Evolutionary conservation across 2,888 invertebrate genomes (phyloP), one percentile per base, ranked within the genome.

Genomic region (Ephialtes manifestator): DNA sequence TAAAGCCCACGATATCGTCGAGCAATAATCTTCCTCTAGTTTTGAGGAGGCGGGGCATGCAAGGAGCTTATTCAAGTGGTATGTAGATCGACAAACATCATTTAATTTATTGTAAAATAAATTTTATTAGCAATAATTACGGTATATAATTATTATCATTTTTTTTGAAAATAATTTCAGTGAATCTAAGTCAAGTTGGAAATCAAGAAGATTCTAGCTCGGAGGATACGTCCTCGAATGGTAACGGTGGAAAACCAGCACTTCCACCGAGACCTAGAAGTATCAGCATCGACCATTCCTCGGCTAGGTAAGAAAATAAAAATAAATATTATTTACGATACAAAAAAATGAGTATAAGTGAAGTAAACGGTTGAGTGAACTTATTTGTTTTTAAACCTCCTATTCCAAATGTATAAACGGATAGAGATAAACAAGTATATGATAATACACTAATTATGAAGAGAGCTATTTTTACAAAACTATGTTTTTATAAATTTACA

Each of bases 181-280:
- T 96, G 93, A 96, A 96, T 94, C 95, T 97, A 88, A 95, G 96
- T 89, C 95, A 96, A 86, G 95, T 95, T n/a, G 96, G 95, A 13
- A 94, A 94, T 87, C 96, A 97, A 88, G 97, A 97, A 93, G 97
- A 97, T 94, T 97, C 97, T 70, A 97, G 97, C 89, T 97, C 97
- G 0, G 97, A 97, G 92, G 97, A 97, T 89, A 94, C 95, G 7
- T 95, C 94, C 18, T 93, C 94, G 28, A 92, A 93, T 93, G 96
- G 95, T 79, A 91, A 92, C 75, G 92, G 90, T 1, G 92, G 92
- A 70, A 96, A 96, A 90, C 96, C 96, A 1, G 95, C 95, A 24
- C 95, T 96, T 77, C 95, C 96, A 65, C 96, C 96, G 15, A 94
- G 97, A 83, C 96, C 96, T 0, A 94, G 97, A 72, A 96, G 96